These are phyloP conservation scores for Bolinopsis microptera DNA, from an alignment of 37 sponge, comb jelly and placozoan species.

Conservation along the genomic window DNA sequence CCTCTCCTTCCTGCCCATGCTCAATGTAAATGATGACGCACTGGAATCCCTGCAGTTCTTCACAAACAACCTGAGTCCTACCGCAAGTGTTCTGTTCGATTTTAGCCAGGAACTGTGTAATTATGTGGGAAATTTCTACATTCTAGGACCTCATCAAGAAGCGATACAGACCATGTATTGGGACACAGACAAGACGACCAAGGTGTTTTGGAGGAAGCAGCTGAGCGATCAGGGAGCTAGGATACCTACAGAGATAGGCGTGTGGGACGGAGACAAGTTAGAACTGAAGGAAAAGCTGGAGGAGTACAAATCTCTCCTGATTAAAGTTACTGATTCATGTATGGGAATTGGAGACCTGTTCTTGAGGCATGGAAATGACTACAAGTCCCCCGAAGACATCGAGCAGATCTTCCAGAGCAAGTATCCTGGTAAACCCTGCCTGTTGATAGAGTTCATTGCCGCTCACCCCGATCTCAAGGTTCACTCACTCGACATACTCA, in stretches of 20 bases:
- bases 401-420: not conserved
- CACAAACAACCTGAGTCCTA: constrained; percentile 17
- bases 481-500: constrained; percentile 63
- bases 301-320: not conserved
- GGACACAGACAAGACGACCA: constrained; percentile 52
- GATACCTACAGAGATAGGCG: not conserved
- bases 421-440: not conserved
- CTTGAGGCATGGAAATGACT: not conserved
- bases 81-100: constrained; percentile 15
- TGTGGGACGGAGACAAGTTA: constrained; percentile 9
- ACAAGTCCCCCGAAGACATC: not conserved
- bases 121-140: constrained; percentile 50
- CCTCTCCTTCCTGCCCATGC: constrained; percentile 54
- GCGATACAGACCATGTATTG: constrained; percentile 55
- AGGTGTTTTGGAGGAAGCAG: constrained; percentile 44
- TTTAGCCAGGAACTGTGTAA: constrained; percentile 23
- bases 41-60: constrained; percentile 39
- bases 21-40: not conserved
- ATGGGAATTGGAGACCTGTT: constrained; percentile 58
- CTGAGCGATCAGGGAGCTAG: not conserved
- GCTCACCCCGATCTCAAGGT: not conserved
- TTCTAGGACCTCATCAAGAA: not conserved
- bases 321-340: constrained; percentile 44
- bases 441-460: not conserved
- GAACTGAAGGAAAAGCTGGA: not conserved